Evolutionary conservation across 2,113 vertebrate genomes (phyloP).

Genomic region (Recurvirostra avosetta): DNA sequence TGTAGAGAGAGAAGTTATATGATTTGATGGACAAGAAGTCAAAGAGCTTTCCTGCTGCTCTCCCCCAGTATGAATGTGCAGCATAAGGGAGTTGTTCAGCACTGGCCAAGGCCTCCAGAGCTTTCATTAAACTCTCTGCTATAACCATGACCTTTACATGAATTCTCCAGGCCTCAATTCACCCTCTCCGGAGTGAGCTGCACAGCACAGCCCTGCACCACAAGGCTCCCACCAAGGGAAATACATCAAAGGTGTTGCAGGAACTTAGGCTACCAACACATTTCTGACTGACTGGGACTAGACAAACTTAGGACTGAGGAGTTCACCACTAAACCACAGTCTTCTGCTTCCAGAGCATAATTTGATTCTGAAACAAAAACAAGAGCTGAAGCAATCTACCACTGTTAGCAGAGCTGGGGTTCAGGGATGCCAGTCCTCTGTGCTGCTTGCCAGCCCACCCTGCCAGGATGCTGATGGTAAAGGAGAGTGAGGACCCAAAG

Average conservation of each 20-base stretch:
- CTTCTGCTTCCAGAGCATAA: not conserved
- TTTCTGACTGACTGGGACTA: not conserved
- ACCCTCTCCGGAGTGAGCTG: not conserved
- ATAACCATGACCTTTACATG: accelerated
- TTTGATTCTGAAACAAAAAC: not conserved
- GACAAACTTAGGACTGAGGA: not conserved
- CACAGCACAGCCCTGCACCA: not conserved
- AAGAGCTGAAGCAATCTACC: not conserved
- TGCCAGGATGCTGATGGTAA: too few species aligned
- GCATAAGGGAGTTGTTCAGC: not conserved
- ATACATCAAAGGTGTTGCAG: accelerated
- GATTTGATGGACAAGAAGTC: accelerated
- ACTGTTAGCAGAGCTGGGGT: not conserved
- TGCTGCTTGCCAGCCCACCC: accelerated
- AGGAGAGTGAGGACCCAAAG: not conserved
- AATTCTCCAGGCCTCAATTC: not conserved
- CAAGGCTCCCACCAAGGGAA: not conserved
- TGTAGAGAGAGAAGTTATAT: not conserved
- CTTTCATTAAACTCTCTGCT: accelerated
- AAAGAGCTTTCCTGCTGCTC: not conserved
- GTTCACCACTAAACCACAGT: accelerated
- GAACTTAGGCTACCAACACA: accelerated
- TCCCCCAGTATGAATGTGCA: accelerated
- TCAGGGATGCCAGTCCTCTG: too few species aligned
- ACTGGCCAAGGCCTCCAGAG: not conserved